Base-by-base conservation (phyloP, 2,888 invertebrate species). In the Cephus spinipes region DNA sequence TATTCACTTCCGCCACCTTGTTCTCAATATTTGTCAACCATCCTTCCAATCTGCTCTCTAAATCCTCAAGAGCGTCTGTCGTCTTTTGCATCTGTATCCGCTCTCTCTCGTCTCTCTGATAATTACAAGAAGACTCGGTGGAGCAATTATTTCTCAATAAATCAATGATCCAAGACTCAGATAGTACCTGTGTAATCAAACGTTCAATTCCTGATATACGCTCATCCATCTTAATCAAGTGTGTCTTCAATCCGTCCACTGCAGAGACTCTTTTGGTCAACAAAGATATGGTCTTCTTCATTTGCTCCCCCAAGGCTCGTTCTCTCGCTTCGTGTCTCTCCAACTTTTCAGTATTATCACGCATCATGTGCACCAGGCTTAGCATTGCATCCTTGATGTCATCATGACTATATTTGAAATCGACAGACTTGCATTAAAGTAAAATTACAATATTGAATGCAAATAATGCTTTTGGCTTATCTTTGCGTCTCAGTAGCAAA, bases 281-380 rank as follows among this genome's bases (percentile, higher is more conserved):
- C 0, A 94, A 92, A 1, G 93, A 92, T 80, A 97, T 92, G 75
- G 95, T 94, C 89, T 95, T 96, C 92, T 97, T 97, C 76, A 97
- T 88, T 83, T 96, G 94, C 79, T 97, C 97, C 0, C 96, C 97
- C 33, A 97, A 92, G 0, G 95, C 94, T 82, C 96, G 94, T 90
- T 97, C 97, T 15, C 97, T 93, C 85, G 94, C 95, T 90, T 97
- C 97, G 90, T 97, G 97, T 30, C 97, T 93, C 88, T 97, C 97
- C 81, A 97, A 90, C 92, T 97, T 97, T 88, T 96, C 96, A 82
- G 96, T 96, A 76, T 96, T 94, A 69, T 94, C 94, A 73, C 96
- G 94, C 90, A 97, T 95, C 90, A 96, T 96, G 88, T 96, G 96
- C 12, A 96, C 95, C 79, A 97, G 92, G 32, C 96, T 96, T 81